A percentile compares a stretch with the other conserved stretches of the same genome.
Evolutionary conservation across 2,113 vertebrate species (phyloP).

Genomic region (Apteryx mantelli): DNA sequence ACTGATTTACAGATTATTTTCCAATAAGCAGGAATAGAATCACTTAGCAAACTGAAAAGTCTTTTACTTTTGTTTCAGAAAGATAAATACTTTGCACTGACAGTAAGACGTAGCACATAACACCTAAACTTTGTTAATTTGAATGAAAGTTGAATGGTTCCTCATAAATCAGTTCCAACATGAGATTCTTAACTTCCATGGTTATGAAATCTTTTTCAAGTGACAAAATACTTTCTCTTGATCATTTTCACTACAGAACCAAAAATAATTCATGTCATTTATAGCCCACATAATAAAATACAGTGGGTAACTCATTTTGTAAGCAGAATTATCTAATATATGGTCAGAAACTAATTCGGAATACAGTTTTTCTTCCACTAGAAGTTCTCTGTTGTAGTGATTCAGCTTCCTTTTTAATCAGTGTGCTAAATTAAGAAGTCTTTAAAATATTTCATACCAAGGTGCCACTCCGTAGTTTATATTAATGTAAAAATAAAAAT

Average conservation of each 20-base stretch:
- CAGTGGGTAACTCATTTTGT: background rate
- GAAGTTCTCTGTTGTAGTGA: slow-evolving; percentile 31
- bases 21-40: background rate
- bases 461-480: slow-evolving; percentile 33
- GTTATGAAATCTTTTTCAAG: background rate
- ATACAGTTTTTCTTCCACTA: slow-evolving; percentile 51
- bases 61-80: background rate
- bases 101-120: background rate
- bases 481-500: slow-evolving; percentile 74
- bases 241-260: background rate
- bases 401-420: slow-evolving; percentile 45
- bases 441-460: slow-evolving; percentile 56
- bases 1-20: background rate
- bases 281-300: slow-evolving; percentile 36
- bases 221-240: background rate
- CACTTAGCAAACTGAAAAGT: background rate
- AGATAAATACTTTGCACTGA: background rate
- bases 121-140: background rate
- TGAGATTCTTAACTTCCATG: background rate
- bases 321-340: slow-evolving; percentile 44
- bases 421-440: slow-evolving; percentile 51
- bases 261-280: slow-evolving; percentile 1
- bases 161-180: background rate
- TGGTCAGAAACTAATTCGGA: slow-evolving; percentile 65
- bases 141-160: background rate